Evolutionary conservation across 2,888 invertebrate species (phyloP).

Genomic region (Unio delphinus): DNA sequence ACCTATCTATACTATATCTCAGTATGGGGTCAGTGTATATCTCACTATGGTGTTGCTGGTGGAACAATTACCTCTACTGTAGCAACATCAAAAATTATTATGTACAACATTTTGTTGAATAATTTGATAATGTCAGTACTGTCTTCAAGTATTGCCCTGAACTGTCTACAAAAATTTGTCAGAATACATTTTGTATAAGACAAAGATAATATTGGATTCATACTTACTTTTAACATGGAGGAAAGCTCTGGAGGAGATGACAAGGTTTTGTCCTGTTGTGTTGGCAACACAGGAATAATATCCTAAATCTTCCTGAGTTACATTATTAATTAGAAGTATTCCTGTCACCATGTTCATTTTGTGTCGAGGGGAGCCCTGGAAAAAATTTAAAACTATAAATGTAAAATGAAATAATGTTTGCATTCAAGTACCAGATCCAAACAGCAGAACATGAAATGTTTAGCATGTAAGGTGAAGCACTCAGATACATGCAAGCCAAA

Average conservation of each 20-base stretch:
- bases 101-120: too few relatives aligned
- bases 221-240: constrained; percentile 77
- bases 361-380: constrained; percentile 53
- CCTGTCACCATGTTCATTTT: constrained; percentile 72
- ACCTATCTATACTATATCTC: too few relatives aligned
- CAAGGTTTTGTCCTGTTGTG: constrained; percentile 78
- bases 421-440: too few relatives aligned
- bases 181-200: not conserved
- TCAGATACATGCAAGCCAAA: too few relatives aligned
- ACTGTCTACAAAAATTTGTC: not conserved
- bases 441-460: not conserved
- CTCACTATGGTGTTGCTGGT: too few relatives aligned
- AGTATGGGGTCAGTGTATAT: too few relatives aligned
- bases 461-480: too few relatives aligned
- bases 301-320: constrained; percentile 77
- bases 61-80: too few relatives aligned
- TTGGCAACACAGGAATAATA: constrained; percentile 80
- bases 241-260: constrained; percentile 76
- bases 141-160: too few relatives aligned
- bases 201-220: constrained; percentile 1
- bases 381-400: constrained; percentile 2
- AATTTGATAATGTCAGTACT: too few relatives aligned
- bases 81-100: too few relatives aligned
- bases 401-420: not conserved
- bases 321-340: constrained; percentile 75